Conservation (phyloP, 2,888 invertebrate species). For the Hydraecia micacea region DNA sequence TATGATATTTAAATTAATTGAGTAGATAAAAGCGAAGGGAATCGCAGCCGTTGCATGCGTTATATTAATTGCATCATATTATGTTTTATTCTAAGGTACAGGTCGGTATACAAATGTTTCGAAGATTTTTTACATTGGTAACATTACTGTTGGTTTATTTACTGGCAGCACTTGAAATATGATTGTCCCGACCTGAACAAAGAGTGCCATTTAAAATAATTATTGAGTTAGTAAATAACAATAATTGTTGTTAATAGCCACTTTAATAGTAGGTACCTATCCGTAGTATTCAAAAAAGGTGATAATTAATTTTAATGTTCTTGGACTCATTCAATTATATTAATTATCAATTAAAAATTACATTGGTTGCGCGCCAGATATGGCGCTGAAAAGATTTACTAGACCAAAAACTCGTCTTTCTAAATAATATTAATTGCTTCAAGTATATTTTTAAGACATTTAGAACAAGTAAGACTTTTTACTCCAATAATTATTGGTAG, state of each 20-base stretch:
- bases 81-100: slow-evolving; percentile 54
- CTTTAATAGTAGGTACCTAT: not conserved
- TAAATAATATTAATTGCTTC: not conserved
- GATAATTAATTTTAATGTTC: not conserved
- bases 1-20: slow-evolving; percentile 72
- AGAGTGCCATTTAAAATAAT: slow-evolving; percentile 13
- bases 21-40: slow-evolving; percentile 67
- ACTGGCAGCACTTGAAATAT: not conserved
- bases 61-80: slow-evolving; percentile 62
- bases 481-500: not conserved
- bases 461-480: not conserved
- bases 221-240: slow-evolving; percentile 11
- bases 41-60: slow-evolving; percentile 55
- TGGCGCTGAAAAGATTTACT: not conserved
- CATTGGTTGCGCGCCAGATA: not conserved
- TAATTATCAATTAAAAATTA: not conserved
- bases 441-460: not conserved
- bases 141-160: not conserved
- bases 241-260: slow-evolving; percentile 25
- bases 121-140: slow-evolving; percentile 15
- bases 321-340: slow-evolving; percentile 20
- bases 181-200: not conserved
- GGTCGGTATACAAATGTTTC: slow-evolving; percentile 29
- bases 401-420: not conserved
- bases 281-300: slow-evolving; percentile 4